phyloP scores from a whole-genome alignment of 35 echinoderm and acorn worm genomes.

The Patiria miniata region DNA sequence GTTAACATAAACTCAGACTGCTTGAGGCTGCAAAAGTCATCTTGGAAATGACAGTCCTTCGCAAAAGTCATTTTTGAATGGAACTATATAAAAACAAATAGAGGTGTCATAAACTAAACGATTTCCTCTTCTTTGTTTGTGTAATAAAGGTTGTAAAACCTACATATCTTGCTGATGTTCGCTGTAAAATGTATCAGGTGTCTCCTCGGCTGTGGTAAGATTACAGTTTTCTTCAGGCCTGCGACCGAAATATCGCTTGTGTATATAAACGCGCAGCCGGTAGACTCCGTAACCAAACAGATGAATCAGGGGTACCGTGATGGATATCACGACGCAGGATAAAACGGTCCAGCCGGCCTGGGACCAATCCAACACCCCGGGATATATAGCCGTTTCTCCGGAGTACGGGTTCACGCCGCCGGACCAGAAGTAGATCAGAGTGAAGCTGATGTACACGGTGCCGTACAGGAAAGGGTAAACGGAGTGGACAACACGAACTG shows the following conservation, averaged over 20 bases:
- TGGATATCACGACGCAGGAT: background rate
- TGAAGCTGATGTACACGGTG: constrained; percentile 29
- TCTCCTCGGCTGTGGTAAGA: too few species aligned
- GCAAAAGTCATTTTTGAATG: too few species aligned
- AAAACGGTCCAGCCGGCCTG: constrained; percentile 11
- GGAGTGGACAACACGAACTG: constrained; percentile 31
- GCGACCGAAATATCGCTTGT: background rate
- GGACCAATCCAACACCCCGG: constrained; percentile 31
- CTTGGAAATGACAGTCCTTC: too few species aligned
- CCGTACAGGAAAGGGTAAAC: constrained; percentile 30
- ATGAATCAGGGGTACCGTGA: constrained; percentile 1
- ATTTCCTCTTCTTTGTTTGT: too few species aligned
- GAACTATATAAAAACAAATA: too few species aligned
- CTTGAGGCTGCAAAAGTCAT: too few species aligned
- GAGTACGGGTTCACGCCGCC: constrained; percentile 17
- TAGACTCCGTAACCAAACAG: constrained; percentile 7
- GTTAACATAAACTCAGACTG: too few species aligned
- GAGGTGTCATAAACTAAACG: too few species aligned
- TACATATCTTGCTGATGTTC: too few species aligned
- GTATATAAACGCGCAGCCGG: constrained; percentile 11
- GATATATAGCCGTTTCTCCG: constrained; percentile 43
- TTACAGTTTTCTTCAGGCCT: too few species aligned
- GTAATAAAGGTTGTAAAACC: too few species aligned
- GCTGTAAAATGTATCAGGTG: background rate
- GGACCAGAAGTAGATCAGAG: constrained; percentile 40